phyloP scores from a whole-genome alignment of 2,113 vertebrate species.

The Heterotilapia buettikoferi region DNA sequence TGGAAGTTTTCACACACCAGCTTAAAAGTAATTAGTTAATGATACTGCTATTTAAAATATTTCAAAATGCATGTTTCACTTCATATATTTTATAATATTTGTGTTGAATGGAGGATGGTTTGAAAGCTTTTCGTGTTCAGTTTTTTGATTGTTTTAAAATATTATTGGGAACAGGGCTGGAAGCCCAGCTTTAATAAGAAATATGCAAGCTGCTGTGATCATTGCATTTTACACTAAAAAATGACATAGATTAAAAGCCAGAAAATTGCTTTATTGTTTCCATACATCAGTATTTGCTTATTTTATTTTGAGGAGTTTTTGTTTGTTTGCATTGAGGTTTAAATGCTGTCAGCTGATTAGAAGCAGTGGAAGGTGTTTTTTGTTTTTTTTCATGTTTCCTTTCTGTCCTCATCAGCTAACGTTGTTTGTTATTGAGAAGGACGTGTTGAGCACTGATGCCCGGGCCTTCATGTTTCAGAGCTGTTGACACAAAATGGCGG shows the following conservation, averaged over 20 bases:
- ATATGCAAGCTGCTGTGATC: neutral
- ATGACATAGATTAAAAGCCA: neutral
- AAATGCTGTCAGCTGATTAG: neutral
- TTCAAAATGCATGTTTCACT: neutral
- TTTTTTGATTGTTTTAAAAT: neutral
- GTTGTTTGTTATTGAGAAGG: neutral
- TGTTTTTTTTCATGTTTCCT: neutral
- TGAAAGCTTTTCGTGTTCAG: neutral
- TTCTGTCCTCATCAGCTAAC: neutral
- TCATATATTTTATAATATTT: neutral
- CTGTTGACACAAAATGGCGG: slow-evolving; percentile 48
- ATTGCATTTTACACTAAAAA: neutral
- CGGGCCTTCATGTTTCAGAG: neutral
- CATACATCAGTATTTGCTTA: neutral
- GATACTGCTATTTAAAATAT: neutral
- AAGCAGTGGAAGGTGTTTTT: neutral
- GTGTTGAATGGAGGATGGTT: neutral
- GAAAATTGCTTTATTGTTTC: neutral
- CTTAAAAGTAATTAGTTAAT: neutral
- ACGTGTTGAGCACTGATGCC: neutral
- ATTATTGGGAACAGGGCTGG: neutral
- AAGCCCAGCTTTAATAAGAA: neutral
- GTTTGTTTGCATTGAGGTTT: neutral
- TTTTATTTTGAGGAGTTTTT: neutral
- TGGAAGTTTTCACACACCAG: neutral